Conservation (phyloP, 2,113 vertebrate species). For the Nannobrachium achirus region DNA sequence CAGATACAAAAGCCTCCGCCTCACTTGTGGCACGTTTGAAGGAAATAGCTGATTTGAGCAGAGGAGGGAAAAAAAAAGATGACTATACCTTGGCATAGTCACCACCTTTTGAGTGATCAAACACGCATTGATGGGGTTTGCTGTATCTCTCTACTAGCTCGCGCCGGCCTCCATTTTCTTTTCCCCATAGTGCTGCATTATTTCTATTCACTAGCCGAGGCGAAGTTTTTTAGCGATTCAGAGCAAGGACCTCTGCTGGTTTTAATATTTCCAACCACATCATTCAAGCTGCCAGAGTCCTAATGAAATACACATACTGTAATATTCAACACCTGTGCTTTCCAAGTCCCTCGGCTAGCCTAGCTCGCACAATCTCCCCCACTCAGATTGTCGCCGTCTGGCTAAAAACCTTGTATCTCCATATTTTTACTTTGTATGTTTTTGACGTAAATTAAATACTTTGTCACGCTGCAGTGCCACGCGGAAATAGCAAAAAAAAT, state of each 20-base stretch:
- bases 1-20: slow-evolving; percentile 22
- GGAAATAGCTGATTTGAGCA: slow-evolving; percentile 52
- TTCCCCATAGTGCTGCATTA: slow-evolving; percentile 6
- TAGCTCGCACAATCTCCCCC: slow-evolving; percentile 52
- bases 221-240: slow-evolving; percentile 50
- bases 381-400: neutral
- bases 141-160: slow-evolving; percentile 13
- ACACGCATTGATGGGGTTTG: slow-evolving; percentile 58
- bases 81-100: neutral
- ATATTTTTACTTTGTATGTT: no score
- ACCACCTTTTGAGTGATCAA: slow-evolving; percentile 29
- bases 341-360: slow-evolving; percentile 51
- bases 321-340: slow-evolving; percentile 75
- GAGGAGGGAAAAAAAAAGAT: slow-evolving; percentile 8
- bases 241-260: slow-evolving; percentile 38
- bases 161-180: slow-evolving; percentile 30
- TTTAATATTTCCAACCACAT: slow-evolving; percentile 62
- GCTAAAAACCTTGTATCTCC: no score
- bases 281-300: slow-evolving; percentile 58
- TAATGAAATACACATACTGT: slow-evolving; percentile 73
- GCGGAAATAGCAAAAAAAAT: no score
- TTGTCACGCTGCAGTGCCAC: no score
- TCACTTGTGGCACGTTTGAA: slow-evolving; percentile 14
- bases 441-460: no score
- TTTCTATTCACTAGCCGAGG: slow-evolving; percentile 28